phyloP scores from a whole-genome alignment of 1,140 invertebrate genomes.

The Cyclina sinensis region DNA sequence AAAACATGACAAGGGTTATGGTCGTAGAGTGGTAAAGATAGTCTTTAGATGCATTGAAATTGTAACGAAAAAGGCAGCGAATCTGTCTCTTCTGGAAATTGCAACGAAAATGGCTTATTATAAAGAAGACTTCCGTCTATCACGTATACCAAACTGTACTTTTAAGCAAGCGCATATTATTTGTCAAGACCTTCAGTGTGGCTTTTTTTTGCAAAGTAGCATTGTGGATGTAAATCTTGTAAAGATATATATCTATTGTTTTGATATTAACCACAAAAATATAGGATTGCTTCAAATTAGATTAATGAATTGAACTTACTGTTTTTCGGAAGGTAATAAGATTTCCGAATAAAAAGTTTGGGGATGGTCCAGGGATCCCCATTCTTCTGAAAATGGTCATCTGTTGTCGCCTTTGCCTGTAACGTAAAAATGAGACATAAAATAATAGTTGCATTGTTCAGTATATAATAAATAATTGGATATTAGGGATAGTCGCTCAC shows the following conservation, averaged over 20 bases:
- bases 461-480: background rate
- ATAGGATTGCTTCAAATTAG: background rate
- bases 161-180: too few species aligned
- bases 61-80: too few species aligned
- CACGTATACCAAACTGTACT: too few species aligned
- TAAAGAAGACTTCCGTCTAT: too few species aligned
- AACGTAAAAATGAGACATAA: conserved; percentile 46
- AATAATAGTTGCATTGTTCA: background rate
- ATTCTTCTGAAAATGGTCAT: conserved; percentile 81
- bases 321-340: conserved; percentile 76
- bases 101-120: too few species aligned
- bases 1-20: too few species aligned
- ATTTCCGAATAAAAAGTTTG: conserved; percentile 86
- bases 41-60: too few species aligned
- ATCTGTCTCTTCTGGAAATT: too few species aligned
- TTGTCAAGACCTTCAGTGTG: too few species aligned
- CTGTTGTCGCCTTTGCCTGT: conserved; percentile 74
- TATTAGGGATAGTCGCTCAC: background rate
- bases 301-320: conserved; percentile 65
- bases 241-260: background rate
- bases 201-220: too few species aligned
- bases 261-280: background rate
- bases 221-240: too few species aligned
- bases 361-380: conserved; percentile 84
- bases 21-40: too few species aligned